Percentiles rank a stretch among this genome's conserved stretches.
Evolutionary conservation across 2,113 vertebrate species (phyloP).

Genomic region (Ramphastos sulfuratus): DNA sequence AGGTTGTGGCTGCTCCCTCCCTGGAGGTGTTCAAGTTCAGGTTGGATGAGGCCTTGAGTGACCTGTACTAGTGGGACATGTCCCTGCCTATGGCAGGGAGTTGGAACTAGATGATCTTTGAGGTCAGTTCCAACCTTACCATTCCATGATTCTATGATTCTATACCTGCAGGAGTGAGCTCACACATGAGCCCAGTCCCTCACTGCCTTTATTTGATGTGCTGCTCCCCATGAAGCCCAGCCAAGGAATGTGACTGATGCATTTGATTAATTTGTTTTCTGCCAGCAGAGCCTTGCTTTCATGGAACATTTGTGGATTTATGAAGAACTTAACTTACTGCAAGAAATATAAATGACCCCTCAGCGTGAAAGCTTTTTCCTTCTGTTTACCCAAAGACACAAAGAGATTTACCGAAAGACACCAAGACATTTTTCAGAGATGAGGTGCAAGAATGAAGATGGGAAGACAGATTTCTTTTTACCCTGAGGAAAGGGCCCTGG

Average conservation of each 20-base stretch:
- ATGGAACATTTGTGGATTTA: background rate
- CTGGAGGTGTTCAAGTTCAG: no score
- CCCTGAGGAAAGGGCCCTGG: no score
- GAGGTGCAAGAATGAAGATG: no score
- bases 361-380: background rate
- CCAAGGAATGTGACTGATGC: rapidly evolving
- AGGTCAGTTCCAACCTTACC: no score
- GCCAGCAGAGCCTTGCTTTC: background rate
- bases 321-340: background rate
- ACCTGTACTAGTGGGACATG: no score
- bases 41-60: no score
- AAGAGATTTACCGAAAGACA: background rate
- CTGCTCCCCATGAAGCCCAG: background rate
- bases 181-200: background rate
- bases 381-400: background rate
- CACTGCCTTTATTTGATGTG: background rate
- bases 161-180: background rate
- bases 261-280: background rate
- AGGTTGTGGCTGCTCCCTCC: no score
- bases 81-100: no score
- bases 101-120: no score
- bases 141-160: no score
- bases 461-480: no score
- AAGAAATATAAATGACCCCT: background rate
- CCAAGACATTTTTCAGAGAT: background rate